A percentile compares a stretch with the other conserved stretches of the same genome.
Evolutionary conservation across 1,140 invertebrate species (phyloP).

Genomic region (Vanessa atalanta): DNA sequence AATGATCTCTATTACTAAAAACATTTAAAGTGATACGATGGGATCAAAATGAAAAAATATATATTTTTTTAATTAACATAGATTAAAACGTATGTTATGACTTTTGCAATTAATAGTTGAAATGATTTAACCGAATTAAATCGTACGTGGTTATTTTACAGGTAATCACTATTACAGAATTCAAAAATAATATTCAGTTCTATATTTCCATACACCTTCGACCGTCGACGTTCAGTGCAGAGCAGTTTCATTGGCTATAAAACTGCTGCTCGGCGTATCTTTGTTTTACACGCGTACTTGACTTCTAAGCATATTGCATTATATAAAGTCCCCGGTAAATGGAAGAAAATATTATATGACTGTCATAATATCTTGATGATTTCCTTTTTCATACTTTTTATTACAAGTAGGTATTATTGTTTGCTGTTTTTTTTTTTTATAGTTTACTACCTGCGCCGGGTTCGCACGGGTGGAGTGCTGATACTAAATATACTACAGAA

Average conservation of each 20-base stretch:
- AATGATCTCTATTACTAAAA: too few species aligned
- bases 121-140: too few species aligned
- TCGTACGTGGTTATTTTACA: too few species aligned
- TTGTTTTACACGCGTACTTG: conserved; percentile 20
- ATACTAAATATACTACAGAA: too few species aligned
- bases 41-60: too few species aligned
- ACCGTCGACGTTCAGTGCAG: conserved; percentile 8
- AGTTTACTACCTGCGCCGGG: too few species aligned
- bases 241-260: conserved; percentile 21
- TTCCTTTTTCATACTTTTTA: neutral
- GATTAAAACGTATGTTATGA: too few species aligned
- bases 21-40: too few species aligned
- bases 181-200: conserved; percentile 14
- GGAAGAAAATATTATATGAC: neutral
- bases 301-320: conserved; percentile 14
- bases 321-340: neutral
- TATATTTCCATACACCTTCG: conserved; percentile 13
- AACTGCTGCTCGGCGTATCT: conserved; percentile 14
- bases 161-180: neutral
- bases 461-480: too few species aligned
- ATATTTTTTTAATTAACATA: too few species aligned
- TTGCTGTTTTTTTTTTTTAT: neutral
- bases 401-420: neutral
- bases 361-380: neutral
- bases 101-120: too few species aligned